Evolutionary conservation across 2,888 invertebrate genomes (phyloP).

Genomic region (Pandemis cinnamomeana): DNA sequence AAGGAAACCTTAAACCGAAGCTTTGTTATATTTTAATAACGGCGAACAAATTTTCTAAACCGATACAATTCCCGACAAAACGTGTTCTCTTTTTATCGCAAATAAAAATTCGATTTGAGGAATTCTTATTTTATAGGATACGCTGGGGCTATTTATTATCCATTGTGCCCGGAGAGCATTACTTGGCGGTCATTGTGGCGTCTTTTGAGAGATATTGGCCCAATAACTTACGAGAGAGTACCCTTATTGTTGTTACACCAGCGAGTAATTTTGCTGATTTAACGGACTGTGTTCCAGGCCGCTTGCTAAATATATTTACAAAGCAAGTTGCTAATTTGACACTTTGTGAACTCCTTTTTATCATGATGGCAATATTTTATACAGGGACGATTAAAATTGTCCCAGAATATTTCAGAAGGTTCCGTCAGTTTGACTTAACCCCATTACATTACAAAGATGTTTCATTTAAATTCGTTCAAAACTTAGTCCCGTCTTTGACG

Average conservation of each 20-base stretch:
- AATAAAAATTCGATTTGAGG: constrained; percentile 32
- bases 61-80: constrained; percentile 21
- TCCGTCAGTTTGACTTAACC: too few species aligned
- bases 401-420: too few species aligned
- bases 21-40: constrained; percentile 39
- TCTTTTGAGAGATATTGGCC: constrained; percentile 71
- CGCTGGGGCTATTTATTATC: constrained; percentile 60
- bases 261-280: constrained; percentile 39
- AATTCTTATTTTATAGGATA: constrained; percentile 39
- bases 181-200: constrained; percentile 57
- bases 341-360: background rate
- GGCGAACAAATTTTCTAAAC: constrained; percentile 22
- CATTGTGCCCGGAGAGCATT: constrained; percentile 59
- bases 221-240: constrained; percentile 68
- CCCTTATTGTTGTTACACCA: constrained; percentile 61
- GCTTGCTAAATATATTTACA: constrained; percentile 17
- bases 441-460: too few species aligned
- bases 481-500: too few species aligned
- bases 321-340: background rate
- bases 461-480: too few species aligned
- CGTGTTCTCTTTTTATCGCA: constrained; percentile 28
- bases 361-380: background rate
- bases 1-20: constrained; percentile 10
- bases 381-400: background rate
- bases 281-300: constrained; percentile 16